Conservation (phyloP, 2,113 vertebrate genomes). For the Poeciliopsis prolifica region DNA sequence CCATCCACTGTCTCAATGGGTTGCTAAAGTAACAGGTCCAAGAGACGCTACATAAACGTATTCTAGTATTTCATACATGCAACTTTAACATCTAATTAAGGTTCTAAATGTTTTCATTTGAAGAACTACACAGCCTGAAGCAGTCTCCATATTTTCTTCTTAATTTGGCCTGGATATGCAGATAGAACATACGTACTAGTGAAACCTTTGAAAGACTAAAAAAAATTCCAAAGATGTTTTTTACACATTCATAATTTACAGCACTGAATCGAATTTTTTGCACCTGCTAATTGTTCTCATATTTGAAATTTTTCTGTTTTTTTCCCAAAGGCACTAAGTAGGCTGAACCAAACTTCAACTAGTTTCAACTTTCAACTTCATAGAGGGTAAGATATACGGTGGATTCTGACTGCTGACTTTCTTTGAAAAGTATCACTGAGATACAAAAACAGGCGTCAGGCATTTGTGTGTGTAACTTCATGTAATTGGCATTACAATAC, state of each 20-base stretch:
- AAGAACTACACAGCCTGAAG: too few species aligned
- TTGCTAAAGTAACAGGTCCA: too few species aligned
- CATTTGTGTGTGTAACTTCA: neutral
- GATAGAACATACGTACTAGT: too few species aligned
- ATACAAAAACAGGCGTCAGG: slow-evolving; percentile 14
- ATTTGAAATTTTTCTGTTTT: slow-evolving; percentile 18
- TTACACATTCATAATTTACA: slow-evolving; percentile 30
- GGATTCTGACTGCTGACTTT: neutral
- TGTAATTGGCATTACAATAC: slow-evolving; percentile 24
- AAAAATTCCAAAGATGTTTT: slow-evolving; percentile 14
- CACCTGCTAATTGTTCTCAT: slow-evolving; percentile 50
- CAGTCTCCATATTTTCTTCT: neutral
- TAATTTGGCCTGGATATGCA: neutral
- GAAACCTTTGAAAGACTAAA: neutral
- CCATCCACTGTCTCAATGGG: too few species aligned
- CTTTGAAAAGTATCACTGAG: neutral
- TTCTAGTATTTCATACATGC: too few species aligned
- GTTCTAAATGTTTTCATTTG: too few species aligned
- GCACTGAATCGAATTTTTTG: slow-evolving; percentile 33
- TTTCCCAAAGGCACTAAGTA: slow-evolving; percentile 34
- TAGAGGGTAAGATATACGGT: slow-evolving; percentile 1
- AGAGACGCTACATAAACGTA: too few species aligned
- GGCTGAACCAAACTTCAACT: slow-evolving; percentile 34
- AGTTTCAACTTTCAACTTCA: slow-evolving; percentile 52
- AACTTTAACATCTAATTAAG: too few species aligned